Base-by-base conservation (phyloP, 1,140 invertebrate genomes). In the Druon quercuslanigerum region DNA sequence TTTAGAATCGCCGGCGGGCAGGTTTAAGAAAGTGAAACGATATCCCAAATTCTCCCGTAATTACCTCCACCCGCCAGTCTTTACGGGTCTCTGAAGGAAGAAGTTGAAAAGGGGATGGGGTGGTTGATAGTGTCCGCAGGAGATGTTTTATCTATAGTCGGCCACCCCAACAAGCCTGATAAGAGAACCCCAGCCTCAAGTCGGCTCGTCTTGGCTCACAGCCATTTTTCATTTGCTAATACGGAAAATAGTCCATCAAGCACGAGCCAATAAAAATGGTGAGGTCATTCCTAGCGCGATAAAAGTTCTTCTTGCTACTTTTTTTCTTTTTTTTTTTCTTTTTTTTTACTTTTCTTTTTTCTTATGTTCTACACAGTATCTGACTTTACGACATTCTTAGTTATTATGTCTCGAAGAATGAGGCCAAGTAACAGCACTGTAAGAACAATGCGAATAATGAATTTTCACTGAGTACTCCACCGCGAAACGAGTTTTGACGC, bases 151-250 rank as follows among this genome's bases (percentile, higher is more conserved):
- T 85, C 82, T 83, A 71, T 74, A 75, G 71, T 54, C 73, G 71
- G 74, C 73, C 60, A 72, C 70, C 54, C 71, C 60, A 50, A 77
- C 73, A 51, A 71, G 20, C 50, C n/a, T 52, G 80, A 81, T 79
- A 83, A 79, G 78, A 72, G 56, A 81, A 72, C 77, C 72, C 60
- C 33, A 72, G 76, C 40, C 66, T 76, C 13, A 17, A 71, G 54
- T 57, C 78, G 51, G 51, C 73, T 73, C 74, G 75, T 82, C 77
- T 85, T 86, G 85, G 83, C 82, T 56, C 7, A 17, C 16, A 66
- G 84, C 82, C 84, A 87, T 87, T 86, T 87, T 85, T 88, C 85
- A 87, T 86, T 83, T 81, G 80, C 76, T 85, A 87, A 85, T 85
- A 86, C 73, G 75, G 75, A 80, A 82, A 85, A 87, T 81, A 78